phyloP scores from a whole-genome alignment of 2,113 vertebrate species.

The Sorex fumeus region DNA sequence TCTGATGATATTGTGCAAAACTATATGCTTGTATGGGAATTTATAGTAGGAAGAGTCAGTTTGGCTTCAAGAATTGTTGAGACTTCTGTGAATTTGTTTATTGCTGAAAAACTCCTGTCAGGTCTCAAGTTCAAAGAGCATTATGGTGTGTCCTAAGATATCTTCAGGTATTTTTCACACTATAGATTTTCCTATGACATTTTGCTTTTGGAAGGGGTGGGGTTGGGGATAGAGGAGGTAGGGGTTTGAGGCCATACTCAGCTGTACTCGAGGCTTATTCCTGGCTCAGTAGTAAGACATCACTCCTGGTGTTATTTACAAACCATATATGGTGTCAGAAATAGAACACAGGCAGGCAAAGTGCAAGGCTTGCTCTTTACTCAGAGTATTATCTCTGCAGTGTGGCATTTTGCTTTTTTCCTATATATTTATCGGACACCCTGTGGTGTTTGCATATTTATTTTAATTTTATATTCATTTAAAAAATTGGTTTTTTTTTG shows the following conservation, averaged over 20 bases:
- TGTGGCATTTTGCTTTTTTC: too few relatives aligned
- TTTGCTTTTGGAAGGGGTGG: neutral
- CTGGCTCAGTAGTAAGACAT: too few relatives aligned
- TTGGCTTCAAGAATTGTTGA: neutral
- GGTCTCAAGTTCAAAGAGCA: neutral
- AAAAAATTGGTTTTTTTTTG: too few relatives aligned
- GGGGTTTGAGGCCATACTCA: too few relatives aligned
- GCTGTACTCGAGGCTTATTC: too few relatives aligned
- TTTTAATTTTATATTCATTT: neutral
- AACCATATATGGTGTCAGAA: too few relatives aligned
- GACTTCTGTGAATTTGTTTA: neutral
- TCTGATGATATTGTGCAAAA: neutral
- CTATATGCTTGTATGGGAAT: neutral
- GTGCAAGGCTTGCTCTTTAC: too few relatives aligned
- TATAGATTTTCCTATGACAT: neutral
- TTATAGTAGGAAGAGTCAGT: neutral
- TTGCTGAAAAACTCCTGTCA: neutral
- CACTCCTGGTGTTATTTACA: too few relatives aligned
- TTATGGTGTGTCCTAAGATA: neutral
- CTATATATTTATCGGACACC: constrained; percentile 1
- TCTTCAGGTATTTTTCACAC: neutral
- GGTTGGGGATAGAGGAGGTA: too few relatives aligned
- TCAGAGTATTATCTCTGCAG: too few relatives aligned
- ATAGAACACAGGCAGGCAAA: too few relatives aligned
- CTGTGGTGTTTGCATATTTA: neutral